A percentile compares a stretch with the other conserved stretches of the same genome.
Evolutionary conservation across 2,888 invertebrate genomes (phyloP).

Genomic region (Amphiduros pacificus): DNA sequence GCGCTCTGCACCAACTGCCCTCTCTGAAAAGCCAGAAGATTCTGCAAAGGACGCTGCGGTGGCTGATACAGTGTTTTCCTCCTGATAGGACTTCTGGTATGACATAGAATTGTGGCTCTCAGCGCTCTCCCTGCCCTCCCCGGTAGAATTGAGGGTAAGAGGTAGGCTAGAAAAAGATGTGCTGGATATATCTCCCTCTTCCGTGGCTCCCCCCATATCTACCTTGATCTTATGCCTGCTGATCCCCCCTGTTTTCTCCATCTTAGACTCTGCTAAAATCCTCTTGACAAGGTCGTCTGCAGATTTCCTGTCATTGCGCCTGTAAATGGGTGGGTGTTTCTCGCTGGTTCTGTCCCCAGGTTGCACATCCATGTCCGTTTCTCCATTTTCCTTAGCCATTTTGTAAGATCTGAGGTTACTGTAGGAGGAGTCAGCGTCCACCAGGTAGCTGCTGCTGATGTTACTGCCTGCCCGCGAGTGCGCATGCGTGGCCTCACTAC

Average conservation of each 20-base stretch:
- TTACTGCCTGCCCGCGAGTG: too few relatives aligned
- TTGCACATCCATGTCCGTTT: too few relatives aligned
- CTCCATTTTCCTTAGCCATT: too few relatives aligned
- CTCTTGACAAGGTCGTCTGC: slow-evolving; percentile 23
- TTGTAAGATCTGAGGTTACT: too few relatives aligned
- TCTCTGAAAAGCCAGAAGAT: background rate
- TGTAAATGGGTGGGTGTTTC: too few relatives aligned
- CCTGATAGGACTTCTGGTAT: background rate
- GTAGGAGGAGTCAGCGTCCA: too few relatives aligned
- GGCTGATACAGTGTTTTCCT: background rate
- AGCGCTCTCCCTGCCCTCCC: background rate
- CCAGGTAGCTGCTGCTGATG: too few relatives aligned
- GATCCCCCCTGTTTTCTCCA: background rate
- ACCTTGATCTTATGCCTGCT: slow-evolving; percentile 9
- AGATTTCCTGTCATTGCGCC: slow-evolving; percentile 5
- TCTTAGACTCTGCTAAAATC: slow-evolving; percentile 19
- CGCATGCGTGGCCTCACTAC: too few relatives aligned
- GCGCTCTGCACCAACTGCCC: background rate
- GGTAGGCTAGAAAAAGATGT: background rate
- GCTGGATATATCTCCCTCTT: background rate
- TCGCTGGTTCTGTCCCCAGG: too few relatives aligned
- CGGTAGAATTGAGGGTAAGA: background rate
- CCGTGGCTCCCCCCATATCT: slow-evolving; percentile 6
- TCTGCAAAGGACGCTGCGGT: background rate
- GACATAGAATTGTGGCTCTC: background rate